Evolutionary conservation across 2,888 invertebrate genomes (phyloP).

Genomic region (Dexiosoma caninum): DNA sequence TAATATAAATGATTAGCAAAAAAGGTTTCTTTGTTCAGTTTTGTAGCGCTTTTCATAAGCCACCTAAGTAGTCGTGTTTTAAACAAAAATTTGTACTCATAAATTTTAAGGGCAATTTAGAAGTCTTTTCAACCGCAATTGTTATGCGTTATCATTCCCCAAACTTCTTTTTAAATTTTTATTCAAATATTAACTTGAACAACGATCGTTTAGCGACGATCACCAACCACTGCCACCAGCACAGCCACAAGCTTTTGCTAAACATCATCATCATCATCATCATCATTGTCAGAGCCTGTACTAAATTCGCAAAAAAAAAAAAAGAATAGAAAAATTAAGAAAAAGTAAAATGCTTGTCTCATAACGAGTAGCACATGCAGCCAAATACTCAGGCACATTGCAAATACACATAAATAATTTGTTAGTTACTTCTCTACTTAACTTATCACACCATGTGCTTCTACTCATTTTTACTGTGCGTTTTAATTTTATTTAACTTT

Average conservation of each 20-base stretch:
- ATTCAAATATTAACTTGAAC: background rate
- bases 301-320: no score
- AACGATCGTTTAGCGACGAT: conserved; percentile 48
- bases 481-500: conserved; percentile 15
- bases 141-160: background rate
- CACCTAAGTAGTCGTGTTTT: no score
- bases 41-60: no score
- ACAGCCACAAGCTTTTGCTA: conserved; percentile 41
- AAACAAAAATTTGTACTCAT: no score
- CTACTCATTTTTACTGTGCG: background rate
- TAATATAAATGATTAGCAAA: no score
- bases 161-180: background rate
- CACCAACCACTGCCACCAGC: conserved; percentile 36
- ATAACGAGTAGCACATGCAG: background rate
- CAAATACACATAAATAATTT: background rate
- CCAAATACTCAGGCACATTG: background rate
- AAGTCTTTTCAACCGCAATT: no score
- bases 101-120: no score
- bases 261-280: no score
- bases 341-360: background rate
- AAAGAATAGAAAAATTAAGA: background rate
- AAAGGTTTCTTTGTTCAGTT: no score
- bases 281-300: conserved; percentile 31
- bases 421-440: conserved; percentile 14
- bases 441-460: conserved; percentile 17